Base-by-base conservation (phyloP, 2,113 vertebrate genomes). In the Coryphaenoides rupestris region DNA sequence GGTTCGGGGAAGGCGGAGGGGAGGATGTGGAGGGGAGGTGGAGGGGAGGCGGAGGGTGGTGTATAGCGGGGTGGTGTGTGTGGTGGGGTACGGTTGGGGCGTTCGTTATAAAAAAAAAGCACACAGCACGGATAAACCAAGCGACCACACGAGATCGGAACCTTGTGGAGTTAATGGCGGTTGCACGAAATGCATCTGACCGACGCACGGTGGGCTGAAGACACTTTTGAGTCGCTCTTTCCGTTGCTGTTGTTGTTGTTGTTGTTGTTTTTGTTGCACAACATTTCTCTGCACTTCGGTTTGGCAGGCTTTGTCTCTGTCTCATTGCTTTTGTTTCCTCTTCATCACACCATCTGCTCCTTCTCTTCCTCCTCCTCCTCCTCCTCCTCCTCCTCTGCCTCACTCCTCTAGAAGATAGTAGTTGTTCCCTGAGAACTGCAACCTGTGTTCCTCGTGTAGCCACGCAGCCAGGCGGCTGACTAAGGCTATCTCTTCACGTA, bases 41-140 rank as follows among this genome's bases (percentile, higher is more conserved):
- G 66, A 75, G 49, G 60, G 50, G 68, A 70, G 58, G 28, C 3
- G 19, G 76, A 78, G 84, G 86, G 87, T 82, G 80, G n/a, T n/a
- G n/a, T n/a, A n/a, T n/a, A n/a, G n/a, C n/a, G n/a, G n/a, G n/a
- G n/a, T n/a, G n/a, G n/a, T n/a, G n/a, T n/a, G n/a, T n/a, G n/a
- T n/a, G n/a, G n/a, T n/a, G n/a, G n/a, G n/a, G n/a, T n/a, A n/a
- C n/a, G n/a, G n/a, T n/a, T n/a, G n/a, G 82, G 83, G 85, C 69
- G 7, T 14, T 46, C 57, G 22, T 33, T 17, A 49, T 19, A 26
- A 58, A n/a, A 28, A 9, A 26, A 58, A n/a, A 28, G 12, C 21
- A 60, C 67, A 50, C 9, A 75, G 66, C 23, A 50, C 13, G 45
- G 26, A 55, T 53, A 76, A 69, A 70, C 69, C 58, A 50, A 12